These are phyloP conservation scores for Lysiphlebus fabarum DNA, from an alignment of 1,140 invertebrate species.

Conservation along the genomic window DNA sequence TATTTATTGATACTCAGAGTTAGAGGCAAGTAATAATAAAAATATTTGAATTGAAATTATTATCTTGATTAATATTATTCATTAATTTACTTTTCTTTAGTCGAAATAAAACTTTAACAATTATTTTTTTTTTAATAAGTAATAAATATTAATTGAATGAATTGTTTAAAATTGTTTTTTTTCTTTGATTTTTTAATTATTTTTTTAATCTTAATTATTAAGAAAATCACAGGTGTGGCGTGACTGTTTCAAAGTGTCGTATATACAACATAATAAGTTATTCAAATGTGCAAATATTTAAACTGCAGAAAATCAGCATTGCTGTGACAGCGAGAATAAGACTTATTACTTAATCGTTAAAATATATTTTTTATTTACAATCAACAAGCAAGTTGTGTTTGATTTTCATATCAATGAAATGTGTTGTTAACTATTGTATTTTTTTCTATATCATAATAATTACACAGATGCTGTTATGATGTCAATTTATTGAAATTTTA, in stretches of 20 bases:
- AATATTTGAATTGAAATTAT: too few relatives aligned
- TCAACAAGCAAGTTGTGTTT: constrained; percentile 19
- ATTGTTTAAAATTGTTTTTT: constrained; percentile 1
- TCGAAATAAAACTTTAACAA: too few relatives aligned
- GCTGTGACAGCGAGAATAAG: constrained; percentile 24
- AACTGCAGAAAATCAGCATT: constrained; percentile 20
- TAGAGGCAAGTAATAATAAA: too few relatives aligned
- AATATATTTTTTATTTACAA: constrained; percentile 1
- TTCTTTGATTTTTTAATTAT: background rate
- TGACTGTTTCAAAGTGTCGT: constrained; percentile 12
- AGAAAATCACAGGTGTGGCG: constrained; percentile 9
- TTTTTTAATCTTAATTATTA: too few relatives aligned
- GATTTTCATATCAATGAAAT: constrained; percentile 2
- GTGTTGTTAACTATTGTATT: background rate
- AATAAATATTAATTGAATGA: too few relatives aligned
- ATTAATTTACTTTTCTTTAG: too few relatives aligned
- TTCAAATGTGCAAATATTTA: constrained; percentile 16
- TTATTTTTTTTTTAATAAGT: too few relatives aligned
- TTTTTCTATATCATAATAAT: too few relatives aligned
- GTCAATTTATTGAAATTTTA: too few relatives aligned
- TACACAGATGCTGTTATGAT: too few relatives aligned
- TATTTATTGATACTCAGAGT: too few relatives aligned
- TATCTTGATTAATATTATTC: too few relatives aligned
- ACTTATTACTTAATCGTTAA: constrained; percentile 18
- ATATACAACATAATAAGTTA: constrained; percentile 22